These are phyloP conservation scores for Melanostoma mellinum DNA, from an alignment of 2,888 invertebrate genomes.

Conservation along the genomic window DNA sequence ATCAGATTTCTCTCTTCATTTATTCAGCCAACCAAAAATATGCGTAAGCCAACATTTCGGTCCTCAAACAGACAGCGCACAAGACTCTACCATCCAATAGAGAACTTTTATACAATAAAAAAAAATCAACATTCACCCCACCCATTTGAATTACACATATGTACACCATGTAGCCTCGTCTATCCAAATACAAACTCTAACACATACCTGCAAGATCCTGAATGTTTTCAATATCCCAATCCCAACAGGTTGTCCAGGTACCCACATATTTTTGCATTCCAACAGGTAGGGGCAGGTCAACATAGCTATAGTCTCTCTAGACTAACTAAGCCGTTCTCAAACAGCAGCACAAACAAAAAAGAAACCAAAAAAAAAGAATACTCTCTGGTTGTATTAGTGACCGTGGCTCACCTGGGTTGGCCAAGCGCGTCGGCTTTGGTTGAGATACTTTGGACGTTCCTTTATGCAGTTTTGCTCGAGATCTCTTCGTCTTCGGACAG, in stretches of 20 bases:
- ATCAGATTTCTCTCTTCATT: constrained; percentile 44
- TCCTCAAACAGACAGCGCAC: constrained; percentile 39
- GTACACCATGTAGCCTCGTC: constrained; percentile 11
- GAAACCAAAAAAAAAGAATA: background rate
- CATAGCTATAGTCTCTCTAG: background rate
- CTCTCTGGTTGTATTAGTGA: constrained; percentile 13
- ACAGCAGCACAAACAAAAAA: background rate
- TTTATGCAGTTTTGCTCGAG: constrained; percentile 79
- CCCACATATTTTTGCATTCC: background rate
- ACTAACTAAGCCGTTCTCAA: constrained; percentile 2
- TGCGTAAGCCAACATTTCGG: constrained; percentile 48
- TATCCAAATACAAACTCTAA: constrained; percentile 20
- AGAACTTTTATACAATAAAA: constrained; percentile 33
- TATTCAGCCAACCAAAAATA: constrained; percentile 69
- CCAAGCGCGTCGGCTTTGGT: constrained; percentile 71
- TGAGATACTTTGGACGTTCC: constrained; percentile 66
- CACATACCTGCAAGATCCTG: constrained; percentile 18
- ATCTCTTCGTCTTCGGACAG: constrained; percentile 79
- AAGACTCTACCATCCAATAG: constrained; percentile 52
- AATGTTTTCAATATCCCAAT: background rate
- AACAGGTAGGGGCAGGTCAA: constrained; percentile 65
- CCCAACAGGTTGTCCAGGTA: background rate
- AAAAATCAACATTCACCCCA: constrained; percentile 28
- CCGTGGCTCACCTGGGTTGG: constrained; percentile 65
- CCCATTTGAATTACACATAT: constrained; percentile 31